Percentiles rank a stretch among this genome's conserved stretches.
phyloP scores from a whole-genome alignment of 2,888 invertebrate species.

The Philopedon plagiatum region DNA sequence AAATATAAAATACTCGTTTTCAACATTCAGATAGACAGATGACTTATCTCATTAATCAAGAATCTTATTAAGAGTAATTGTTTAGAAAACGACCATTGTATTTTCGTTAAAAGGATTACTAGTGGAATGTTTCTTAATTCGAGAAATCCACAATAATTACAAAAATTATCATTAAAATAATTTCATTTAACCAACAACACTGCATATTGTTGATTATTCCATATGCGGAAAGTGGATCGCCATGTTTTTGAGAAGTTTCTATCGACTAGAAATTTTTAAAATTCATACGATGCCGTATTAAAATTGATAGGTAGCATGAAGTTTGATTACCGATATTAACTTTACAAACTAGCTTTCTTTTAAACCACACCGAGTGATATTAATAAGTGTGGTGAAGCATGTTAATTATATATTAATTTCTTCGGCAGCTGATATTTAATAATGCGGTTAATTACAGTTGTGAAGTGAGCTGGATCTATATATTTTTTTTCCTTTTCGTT shows the following conservation, averaged over 20 bases:
- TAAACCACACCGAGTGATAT: not conserved
- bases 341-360: not conserved
- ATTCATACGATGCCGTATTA: not conserved
- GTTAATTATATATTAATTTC: slow-evolving; percentile 2
- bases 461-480: too few species aligned
- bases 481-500: too few species aligned
- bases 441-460: not conserved
- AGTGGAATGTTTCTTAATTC: too few species aligned
- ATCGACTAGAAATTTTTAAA: not conserved
- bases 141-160: too few species aligned
- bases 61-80: too few species aligned
- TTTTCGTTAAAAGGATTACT: too few species aligned
- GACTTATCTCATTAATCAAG: too few species aligned
- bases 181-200: too few species aligned
- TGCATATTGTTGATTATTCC: not conserved
- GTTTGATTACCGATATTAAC: not conserved
- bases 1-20: too few species aligned
- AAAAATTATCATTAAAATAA: too few species aligned
- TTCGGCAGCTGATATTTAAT: not conserved
- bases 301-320: not conserved
- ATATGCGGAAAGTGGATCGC: not conserved
- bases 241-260: slow-evolving; percentile 2
- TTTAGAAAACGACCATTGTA: too few species aligned
- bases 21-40: too few species aligned
- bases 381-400: not conserved